Conservation (phyloP, 37 sponge, comb jelly and placozoan genomes). For the Spongilla lacustris region DNA sequence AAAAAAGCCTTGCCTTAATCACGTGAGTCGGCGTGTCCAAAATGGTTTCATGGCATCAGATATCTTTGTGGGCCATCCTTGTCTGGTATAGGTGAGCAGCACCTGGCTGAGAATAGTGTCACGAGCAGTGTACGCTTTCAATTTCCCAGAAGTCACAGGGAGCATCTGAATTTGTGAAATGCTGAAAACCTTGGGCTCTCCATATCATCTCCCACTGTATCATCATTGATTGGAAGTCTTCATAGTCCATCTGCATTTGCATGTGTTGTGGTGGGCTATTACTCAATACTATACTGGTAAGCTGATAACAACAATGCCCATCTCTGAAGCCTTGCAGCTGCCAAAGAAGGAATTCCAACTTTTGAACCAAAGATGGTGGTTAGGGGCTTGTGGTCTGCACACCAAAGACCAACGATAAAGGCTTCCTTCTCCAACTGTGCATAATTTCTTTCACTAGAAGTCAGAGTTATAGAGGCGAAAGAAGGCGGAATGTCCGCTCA, state of each 20-base stretch:
- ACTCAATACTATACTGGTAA: slow-evolving; percentile 47
- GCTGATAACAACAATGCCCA: slow-evolving; percentile 55
- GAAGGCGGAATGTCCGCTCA: slow-evolving; percentile 31
- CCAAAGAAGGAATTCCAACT: slow-evolving; percentile 39
- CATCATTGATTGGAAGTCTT: no score
- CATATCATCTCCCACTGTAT: no score
- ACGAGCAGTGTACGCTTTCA: no score
- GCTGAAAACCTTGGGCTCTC: no score
- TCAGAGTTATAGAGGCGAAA: slow-evolving; percentile 42
- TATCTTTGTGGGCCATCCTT: slow-evolving; percentile 45
- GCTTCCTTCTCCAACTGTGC: slow-evolving; percentile 70
- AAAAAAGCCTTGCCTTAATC: neutral
- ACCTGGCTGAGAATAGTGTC: no score
- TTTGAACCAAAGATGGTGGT: slow-evolving; percentile 47
- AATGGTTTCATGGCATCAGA: no score
- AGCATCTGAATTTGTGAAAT: no score
- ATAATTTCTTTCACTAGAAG: no score
- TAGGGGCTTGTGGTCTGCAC: slow-evolving; percentile 59
- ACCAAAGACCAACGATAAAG: slow-evolving; percentile 17
- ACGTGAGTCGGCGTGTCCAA: neutral
- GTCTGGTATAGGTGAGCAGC: slow-evolving; percentile 22
- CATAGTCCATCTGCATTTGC: slow-evolving; percentile 63
- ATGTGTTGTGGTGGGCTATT: slow-evolving; percentile 30
- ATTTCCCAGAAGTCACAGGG: no score
- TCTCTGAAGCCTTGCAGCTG: slow-evolving; percentile 47